Percentiles rank a stretch among this genome's conserved stretches.
These are phyloP conservation scores for Dromococcyx pavoninus DNA, from an alignment of 2,797 vertebrate genomes.

Conservation along the genomic window DNA sequence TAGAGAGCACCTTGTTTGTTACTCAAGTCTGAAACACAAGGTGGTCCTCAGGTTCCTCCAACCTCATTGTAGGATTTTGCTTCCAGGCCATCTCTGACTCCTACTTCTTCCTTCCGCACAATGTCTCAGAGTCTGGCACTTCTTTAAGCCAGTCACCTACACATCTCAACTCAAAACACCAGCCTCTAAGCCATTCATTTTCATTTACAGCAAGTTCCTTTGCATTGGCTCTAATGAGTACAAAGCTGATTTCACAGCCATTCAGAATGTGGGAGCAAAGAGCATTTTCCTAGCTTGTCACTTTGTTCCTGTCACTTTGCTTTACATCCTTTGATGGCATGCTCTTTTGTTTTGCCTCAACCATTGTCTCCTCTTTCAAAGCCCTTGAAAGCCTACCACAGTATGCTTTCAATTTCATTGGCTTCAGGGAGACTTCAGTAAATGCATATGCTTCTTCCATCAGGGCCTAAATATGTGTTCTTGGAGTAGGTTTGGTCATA, in stretches of 20 bases:
- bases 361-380: conserved; percentile 59
- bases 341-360: conserved; percentile 61
- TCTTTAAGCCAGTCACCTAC: conserved; percentile 45
- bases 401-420: conserved; percentile 29
- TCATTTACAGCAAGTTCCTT: conserved; percentile 52
- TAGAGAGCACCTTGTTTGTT: neutral
- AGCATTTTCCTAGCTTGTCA: conserved; percentile 59
- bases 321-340: conserved; percentile 59
- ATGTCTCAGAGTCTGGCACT: neutral
- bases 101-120: neutral
- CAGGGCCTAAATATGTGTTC: neutral
- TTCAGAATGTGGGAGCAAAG: conserved; percentile 62
- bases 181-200: conserved; percentile 44
- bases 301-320: conserved; percentile 55
- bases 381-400: conserved; percentile 34
- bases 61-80: neutral
- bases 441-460: neutral
- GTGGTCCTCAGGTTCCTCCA: neutral
- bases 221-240: conserved; percentile 41
- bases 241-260: conserved; percentile 64
- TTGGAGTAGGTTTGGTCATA: neutral
- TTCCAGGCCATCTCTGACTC: conserved; percentile 20
- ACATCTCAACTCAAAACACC: conserved; percentile 37
- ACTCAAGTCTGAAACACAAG: neutral
- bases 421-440: conserved; percentile 21